Percentiles rank a stretch among this genome's conserved stretches.
Evolutionary conservation across 2,113 vertebrate species (phyloP).

Genomic region (Aphelocoma coerulescens): DNA sequence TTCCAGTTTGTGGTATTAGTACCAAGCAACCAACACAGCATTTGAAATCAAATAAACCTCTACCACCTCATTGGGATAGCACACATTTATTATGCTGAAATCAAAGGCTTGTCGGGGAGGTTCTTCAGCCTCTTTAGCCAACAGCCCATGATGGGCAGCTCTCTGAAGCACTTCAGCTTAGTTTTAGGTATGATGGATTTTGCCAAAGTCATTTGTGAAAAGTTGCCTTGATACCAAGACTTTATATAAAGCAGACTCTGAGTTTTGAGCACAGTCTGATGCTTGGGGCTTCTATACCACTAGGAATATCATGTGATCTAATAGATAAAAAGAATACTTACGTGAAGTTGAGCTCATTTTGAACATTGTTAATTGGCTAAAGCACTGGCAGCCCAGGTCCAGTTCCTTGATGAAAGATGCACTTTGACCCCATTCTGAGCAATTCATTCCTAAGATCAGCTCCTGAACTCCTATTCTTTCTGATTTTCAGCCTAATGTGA

Average conservation of each 20-base stretch:
- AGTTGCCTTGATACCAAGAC: background rate
- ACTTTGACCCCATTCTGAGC: background rate
- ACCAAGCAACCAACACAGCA: background rate
- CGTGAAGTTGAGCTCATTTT: background rate
- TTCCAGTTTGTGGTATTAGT: conserved; percentile 31
- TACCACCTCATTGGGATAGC: background rate
- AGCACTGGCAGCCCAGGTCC: background rate
- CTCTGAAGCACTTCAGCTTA: background rate
- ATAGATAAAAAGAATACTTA: background rate
- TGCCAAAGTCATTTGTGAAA: background rate
- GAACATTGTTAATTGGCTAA: background rate
- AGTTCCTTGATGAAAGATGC: background rate
- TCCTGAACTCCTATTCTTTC: background rate
- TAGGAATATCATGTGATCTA: background rate
- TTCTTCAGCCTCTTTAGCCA: background rate
- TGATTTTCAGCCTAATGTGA: background rate
- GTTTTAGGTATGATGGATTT: background rate
- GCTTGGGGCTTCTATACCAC: background rate
- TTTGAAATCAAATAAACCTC: conserved; percentile 22
- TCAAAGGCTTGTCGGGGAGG: background rate
- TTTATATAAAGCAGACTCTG: background rate
- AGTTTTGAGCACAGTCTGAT: background rate
- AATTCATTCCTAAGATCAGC: background rate
- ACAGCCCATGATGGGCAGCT: background rate
- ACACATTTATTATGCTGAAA: background rate